Conservation (phyloP, 2,113 vertebrate genomes). For the Aphyosemion australe region DNA sequence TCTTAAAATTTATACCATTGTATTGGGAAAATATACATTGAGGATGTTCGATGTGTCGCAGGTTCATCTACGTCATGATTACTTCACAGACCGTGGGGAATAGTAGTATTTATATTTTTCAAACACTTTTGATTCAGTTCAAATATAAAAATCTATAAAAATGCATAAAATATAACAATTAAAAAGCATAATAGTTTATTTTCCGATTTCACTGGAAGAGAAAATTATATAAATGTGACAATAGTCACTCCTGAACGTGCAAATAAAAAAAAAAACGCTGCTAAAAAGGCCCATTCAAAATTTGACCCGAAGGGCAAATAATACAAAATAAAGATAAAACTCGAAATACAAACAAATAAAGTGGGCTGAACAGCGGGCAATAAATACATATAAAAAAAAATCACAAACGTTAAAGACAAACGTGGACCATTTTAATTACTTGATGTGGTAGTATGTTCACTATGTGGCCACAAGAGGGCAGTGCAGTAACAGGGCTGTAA, state of each 20-base stretch:
- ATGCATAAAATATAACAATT: too few relatives aligned
- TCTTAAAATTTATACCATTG: background rate
- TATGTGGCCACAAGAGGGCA: slow-evolving; percentile 40
- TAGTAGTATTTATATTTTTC: background rate
- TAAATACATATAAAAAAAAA: too few relatives aligned
- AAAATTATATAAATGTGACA: background rate
- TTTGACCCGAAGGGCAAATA: too few relatives aligned
- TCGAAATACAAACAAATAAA: too few relatives aligned
- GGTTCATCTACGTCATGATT: background rate
- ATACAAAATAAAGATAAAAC: too few relatives aligned
- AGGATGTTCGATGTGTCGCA: too few relatives aligned
- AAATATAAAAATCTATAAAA: too few relatives aligned
- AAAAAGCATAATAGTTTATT: too few relatives aligned
- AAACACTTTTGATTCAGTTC: too few relatives aligned
- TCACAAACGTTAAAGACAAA: background rate
- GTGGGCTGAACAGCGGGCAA: too few relatives aligned
- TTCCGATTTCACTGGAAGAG: too few relatives aligned
- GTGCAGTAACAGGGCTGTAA: background rate
- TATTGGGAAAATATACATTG: background rate
- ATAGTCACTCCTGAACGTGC: background rate
- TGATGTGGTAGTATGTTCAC: background rate
- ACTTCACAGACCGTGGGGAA: slow-evolving; percentile 4
- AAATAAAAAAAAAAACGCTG: background rate
- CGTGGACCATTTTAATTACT: background rate
- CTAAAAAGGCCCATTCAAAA: background rate